Evolutionary conservation across 2,113 vertebrate species (phyloP).

Genomic region (Lycocorax pyrrhopterus): DNA sequence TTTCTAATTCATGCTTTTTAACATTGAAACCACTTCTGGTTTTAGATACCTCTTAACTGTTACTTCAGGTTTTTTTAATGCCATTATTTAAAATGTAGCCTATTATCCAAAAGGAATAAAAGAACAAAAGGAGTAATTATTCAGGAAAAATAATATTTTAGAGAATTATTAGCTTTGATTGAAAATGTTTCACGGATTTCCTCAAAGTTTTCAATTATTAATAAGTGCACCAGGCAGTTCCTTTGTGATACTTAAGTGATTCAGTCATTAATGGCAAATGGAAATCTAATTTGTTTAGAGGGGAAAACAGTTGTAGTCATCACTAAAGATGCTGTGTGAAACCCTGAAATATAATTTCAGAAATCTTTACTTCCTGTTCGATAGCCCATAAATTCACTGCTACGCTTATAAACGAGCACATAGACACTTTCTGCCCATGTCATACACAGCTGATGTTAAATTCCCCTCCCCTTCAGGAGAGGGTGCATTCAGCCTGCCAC

Average conservation of each 20-base stretch:
- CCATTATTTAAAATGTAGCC: not conserved
- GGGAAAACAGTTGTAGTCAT: not conserved
- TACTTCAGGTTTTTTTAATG: not conserved
- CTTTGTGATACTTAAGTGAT: conserved; percentile 23
- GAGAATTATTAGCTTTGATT: not conserved
- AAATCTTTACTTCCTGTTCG: not conserved
- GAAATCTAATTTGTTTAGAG: conserved; percentile 8
- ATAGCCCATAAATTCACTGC: not conserved
- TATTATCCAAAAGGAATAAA: not conserved
- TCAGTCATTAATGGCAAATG: conserved; percentile 45
- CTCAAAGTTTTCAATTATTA: conserved; percentile 41
- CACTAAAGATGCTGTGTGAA: not conserved
- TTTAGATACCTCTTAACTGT: not conserved
- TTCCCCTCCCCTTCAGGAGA: not conserved
- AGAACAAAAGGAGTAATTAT: not conserved
- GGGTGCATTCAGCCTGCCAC: not conserved
- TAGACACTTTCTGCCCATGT: not conserved
- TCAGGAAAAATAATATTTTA: not conserved
- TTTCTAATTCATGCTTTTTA: not conserved
- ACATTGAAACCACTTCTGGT: not conserved
- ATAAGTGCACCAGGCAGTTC: not conserved
- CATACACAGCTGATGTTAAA: not conserved
- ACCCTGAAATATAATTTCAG: not conserved
- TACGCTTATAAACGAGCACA: not conserved
- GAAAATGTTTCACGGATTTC: not conserved